phyloP scores from a whole-genome alignment of 64 coral and sea anemone species.

The Actinia tenebrosa region DNA sequence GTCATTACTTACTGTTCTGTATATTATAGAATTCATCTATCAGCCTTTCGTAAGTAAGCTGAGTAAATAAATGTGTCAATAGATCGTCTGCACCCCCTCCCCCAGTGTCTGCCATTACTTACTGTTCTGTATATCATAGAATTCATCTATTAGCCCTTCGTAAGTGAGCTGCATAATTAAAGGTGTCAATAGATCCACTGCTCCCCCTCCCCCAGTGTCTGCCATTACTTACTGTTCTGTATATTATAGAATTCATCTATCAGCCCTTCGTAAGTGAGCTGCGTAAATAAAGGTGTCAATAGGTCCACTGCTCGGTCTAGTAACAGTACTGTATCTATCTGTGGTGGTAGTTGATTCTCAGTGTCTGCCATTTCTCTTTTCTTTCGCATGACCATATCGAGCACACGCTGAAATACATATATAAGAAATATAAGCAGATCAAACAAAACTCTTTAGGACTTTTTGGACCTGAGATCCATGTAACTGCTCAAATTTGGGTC shows the following conservation, averaged over 20 bases:
- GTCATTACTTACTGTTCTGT: slow-evolving; percentile 80
- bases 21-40: slow-evolving; percentile 94
- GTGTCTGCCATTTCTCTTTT: slow-evolving; percentile 77
- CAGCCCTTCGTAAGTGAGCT: slow-evolving; percentile 95
- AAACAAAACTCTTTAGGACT: too few species aligned
- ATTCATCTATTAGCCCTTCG: slow-evolving; percentile 95
- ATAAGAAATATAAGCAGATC: neutral
- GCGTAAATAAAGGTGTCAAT: slow-evolving; percentile 86
- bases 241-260: slow-evolving; percentile 95
- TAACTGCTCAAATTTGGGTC: too few species aligned
- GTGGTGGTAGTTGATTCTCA: slow-evolving; percentile 73
- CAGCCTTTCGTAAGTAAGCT: slow-evolving; percentile 93
- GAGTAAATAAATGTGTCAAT: slow-evolving; percentile 26
- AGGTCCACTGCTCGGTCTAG: slow-evolving; percentile 87
- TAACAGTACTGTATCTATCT: slow-evolving; percentile 85
- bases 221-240: slow-evolving; percentile 80
- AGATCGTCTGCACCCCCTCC: neutral
- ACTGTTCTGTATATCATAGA: slow-evolving; percentile 96
- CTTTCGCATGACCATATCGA: slow-evolving; percentile 97
- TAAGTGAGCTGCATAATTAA: slow-evolving; percentile 93
- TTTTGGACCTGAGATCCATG: too few species aligned
- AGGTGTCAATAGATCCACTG: slow-evolving; percentile 32
- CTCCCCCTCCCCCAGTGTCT: neutral
- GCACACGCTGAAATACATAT: slow-evolving; percentile 44
- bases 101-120: slow-evolving; percentile 13